Percentiles rank a stretch among this genome's conserved stretches.
Evolutionary conservation across 2,888 invertebrate species (phyloP).

Genomic region (Falcaria lacertinaria): DNA sequence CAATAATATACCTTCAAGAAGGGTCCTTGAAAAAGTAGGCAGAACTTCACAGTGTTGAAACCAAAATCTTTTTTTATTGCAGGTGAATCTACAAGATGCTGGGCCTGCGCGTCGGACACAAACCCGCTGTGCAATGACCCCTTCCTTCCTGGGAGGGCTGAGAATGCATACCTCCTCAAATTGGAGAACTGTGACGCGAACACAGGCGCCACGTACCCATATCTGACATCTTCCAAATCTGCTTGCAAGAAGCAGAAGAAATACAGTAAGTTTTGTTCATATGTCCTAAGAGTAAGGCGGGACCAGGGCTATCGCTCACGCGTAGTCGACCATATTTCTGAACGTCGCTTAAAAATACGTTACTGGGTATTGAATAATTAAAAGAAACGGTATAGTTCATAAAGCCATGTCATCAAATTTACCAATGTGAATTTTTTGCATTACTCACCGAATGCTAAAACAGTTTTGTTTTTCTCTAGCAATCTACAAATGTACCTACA

Average conservation of each 20-base stretch:
- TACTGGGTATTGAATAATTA: no score
- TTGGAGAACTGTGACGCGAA: conserved; percentile 73
- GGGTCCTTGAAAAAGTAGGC: neutral
- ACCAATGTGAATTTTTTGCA: no score
- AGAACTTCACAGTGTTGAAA: neutral
- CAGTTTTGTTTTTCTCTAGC: no score
- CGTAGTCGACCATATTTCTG: no score
- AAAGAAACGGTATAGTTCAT: no score
- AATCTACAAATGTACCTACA: no score
- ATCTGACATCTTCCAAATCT: conserved; percentile 74
- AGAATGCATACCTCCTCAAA: conserved; percentile 65
- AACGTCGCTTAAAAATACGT: no score
- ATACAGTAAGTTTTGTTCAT: conserved; percentile 81
- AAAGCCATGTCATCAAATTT: no score
- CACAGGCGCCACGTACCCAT: conserved; percentile 67
- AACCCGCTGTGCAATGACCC: conserved; percentile 86
- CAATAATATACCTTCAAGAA: no score
- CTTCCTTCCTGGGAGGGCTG: conserved; percentile 80
- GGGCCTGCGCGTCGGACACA: conserved; percentile 87
- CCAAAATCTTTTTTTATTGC: conserved; percentile 42
- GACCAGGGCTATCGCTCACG: no score
- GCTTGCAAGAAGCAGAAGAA: conserved; percentile 88
- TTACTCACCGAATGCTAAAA: no score
- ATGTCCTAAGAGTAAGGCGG: no score
- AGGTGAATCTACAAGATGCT: conserved; percentile 85